A percentile compares a stretch with the other conserved stretches of the same genome.
Conservation (phyloP, 2,113 vertebrate genomes). For the Perca flavescens region DNA sequence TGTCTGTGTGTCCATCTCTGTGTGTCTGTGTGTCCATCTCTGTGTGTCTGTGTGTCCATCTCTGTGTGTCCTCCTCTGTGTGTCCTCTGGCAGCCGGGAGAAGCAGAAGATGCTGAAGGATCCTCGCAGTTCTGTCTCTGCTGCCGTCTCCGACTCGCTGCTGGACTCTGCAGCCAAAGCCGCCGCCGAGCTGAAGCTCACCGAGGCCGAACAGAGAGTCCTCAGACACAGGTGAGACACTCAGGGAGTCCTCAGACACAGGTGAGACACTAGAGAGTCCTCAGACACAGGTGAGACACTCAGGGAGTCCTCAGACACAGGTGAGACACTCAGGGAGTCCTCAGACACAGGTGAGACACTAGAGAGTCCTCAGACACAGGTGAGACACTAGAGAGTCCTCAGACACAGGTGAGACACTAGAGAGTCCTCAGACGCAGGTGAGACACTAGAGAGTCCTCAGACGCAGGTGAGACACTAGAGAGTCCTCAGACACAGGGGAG, state of each 20-base stretch:
- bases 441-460: not conserved
- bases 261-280: not conserved
- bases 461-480: not conserved
- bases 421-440: too few relatives aligned
- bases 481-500: too few relatives aligned
- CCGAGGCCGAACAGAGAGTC: constrained; percentile 89
- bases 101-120: constrained; percentile 89
- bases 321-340: not conserved
- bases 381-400: not conserved
- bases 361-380: too few relatives aligned
- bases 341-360: not conserved
- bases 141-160: constrained; percentile 64
- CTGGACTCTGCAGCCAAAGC: constrained; percentile 82
- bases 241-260: not conserved
- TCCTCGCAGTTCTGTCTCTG: constrained; percentile 73
- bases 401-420: too few relatives aligned
- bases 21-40: too few relatives aligned
- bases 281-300: not conserved
- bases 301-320: too few relatives aligned
- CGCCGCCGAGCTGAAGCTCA: constrained; percentile 81
- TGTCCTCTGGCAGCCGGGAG: constrained; percentile 85
- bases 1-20: too few relatives aligned
- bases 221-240: constrained; percentile 88
- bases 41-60: too few relatives aligned
- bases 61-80: too few relatives aligned